phyloP scores from a whole-genome alignment of 2,113 vertebrate genomes.

The Hirundichthys speculiger region DNA sequence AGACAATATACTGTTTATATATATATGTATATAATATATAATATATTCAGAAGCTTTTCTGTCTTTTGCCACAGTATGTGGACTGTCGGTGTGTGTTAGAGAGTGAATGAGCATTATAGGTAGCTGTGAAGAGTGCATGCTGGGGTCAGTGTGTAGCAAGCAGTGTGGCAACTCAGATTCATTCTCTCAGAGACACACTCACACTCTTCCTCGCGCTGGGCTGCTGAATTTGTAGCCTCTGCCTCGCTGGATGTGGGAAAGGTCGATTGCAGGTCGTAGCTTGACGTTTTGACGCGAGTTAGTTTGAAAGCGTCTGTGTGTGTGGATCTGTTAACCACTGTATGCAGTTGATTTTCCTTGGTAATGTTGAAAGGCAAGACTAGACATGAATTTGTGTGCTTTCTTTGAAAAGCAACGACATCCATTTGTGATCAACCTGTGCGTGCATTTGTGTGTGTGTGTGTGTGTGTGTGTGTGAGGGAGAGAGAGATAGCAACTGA shows the following conservation, averaged over 20 bases:
- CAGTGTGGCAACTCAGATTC: conserved; percentile 45
- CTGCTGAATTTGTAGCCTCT: conserved; percentile 67
- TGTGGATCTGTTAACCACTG: conserved; percentile 16
- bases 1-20: too few relatives aligned
- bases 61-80: too few relatives aligned
- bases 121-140: conserved; percentile 50
- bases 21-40: too few relatives aligned
- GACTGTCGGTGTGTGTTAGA: conserved; percentile 2
- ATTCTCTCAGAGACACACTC: conserved; percentile 20
- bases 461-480: too few relatives aligned
- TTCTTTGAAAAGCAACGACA: background rate
- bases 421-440: background rate
- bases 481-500: background rate
- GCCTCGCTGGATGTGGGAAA: conserved; percentile 67
- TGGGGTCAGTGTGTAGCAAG: conserved; percentile 61
- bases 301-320: conserved; percentile 37
- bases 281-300: conserved; percentile 33
- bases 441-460: too few relatives aligned
- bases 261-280: conserved; percentile 63
- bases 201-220: conserved; percentile 56
- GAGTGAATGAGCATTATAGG: conserved; percentile 27
- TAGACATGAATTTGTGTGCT: conserved; percentile 1
- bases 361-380: conserved; percentile 1
- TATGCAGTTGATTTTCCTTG: background rate
- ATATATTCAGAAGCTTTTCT: too few relatives aligned